phyloP scores from a whole-genome alignment of 2,113 vertebrate species.

The Leucopsar rothschildi region DNA sequence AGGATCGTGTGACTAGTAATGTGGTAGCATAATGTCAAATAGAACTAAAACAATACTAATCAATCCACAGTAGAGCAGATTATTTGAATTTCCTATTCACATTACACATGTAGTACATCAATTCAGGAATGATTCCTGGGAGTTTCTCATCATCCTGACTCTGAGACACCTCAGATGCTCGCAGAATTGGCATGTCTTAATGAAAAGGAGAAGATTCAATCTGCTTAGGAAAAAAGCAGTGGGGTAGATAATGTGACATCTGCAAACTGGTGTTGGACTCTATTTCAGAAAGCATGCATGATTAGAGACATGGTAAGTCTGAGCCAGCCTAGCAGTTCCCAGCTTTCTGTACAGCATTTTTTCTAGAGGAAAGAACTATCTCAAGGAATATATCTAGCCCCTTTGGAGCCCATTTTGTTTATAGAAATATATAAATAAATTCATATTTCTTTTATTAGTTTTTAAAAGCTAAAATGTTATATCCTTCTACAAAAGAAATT shows the following conservation, averaged over 20 bases:
- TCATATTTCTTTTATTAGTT: not conserved
- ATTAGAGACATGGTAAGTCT: not conserved
- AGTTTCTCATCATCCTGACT: not conserved
- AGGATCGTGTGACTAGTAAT: not conserved
- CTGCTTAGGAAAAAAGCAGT: not conserved
- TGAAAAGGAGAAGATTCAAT: not conserved
- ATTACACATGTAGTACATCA: not conserved
- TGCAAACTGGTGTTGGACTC: not conserved
- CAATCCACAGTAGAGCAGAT: not conserved
- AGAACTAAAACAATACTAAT: not conserved
- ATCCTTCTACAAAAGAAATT: not conserved
- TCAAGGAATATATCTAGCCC: not conserved
- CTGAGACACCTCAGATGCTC: not conserved
- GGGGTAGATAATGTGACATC: accelerated
- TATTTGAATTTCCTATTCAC: not conserved
- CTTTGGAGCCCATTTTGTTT: not conserved
- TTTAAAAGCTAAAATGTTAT: not conserved
- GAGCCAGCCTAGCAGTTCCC: not conserved
- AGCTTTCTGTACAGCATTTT: not conserved
- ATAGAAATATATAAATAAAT: not conserved
- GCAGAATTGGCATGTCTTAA: not conserved
- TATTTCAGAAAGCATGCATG: not conserved
- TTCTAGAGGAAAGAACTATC: not conserved
- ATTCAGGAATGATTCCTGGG: not conserved
- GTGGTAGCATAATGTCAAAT: not conserved